Base-by-base conservation (phyloP, 2,888 invertebrate genomes). In the Ornithoptera alexandrae region DNA sequence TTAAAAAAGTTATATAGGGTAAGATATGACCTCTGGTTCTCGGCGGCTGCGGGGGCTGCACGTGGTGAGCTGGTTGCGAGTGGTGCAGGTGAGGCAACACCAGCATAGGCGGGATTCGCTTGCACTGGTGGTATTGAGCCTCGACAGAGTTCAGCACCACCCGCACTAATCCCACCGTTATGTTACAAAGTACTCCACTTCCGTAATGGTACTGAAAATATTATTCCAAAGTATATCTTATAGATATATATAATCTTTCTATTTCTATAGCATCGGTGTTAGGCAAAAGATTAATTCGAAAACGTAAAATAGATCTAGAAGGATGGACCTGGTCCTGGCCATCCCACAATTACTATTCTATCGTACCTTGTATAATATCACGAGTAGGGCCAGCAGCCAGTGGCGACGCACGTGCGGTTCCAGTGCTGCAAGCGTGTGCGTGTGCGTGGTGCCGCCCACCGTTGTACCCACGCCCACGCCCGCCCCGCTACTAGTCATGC, bases 311-410 rank as follows among this genome's bases (percentile, higher is more conserved):
- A 39, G 10, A 39, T 39, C 39, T 7, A 39, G 39, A 39, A 7
- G 8, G 8, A 39, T 39, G 8, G 8, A 39, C 39, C 36, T 36
- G 8, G 10, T 39, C 0, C 6, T 7, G 10, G 39, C 10, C 7
- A 10, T 39, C 39, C 39, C 39, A 39, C 39, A 39, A 39, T 10
- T 10, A 39, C 39, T 10, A 50, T 17, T 12, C 5, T 50, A 30
- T 17, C 50, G 17, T 30, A 97, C 98, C 95, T 99, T 99, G 84
- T 99, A 99, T 0, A 99, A 93, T 68, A 99, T 95, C 18, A 99
- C 97, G 18, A 99, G 95, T 24, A 99, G 88, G 1, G 98, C 95
- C 94, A 97, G 96, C 20, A 99, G 94, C 99, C 99, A 99, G 75
- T 97, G 96, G 59, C 97, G 94, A 5, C 99, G 93, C 17, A 96